Base-by-base conservation (phyloP, 2,888 invertebrate species). In the Eumacrocentrus americanus region DNA sequence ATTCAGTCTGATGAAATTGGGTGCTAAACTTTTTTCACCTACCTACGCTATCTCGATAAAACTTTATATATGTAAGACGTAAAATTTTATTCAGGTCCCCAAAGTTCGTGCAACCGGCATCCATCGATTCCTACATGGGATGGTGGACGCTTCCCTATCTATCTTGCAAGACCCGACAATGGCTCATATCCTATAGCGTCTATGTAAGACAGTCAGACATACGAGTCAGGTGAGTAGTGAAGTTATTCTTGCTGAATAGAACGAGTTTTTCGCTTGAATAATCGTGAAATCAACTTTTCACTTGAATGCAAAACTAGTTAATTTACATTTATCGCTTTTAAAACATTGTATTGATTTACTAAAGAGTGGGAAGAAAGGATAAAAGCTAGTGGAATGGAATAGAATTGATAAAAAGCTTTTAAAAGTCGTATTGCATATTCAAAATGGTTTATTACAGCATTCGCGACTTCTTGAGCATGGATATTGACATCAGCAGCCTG, bases 101-200 rank as follows among this genome's bases (percentile, higher is more conserved):
- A 16, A 89, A 89, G 78, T 89, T 89, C 79, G 86, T 89, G 84
- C 83, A 85, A 60, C 85, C 87, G 51, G 86, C 87, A 12, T 84
- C 85, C n/a, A 85, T 86, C 55, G 83, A 85, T 60, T 85, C 87
- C 62, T 85, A 85, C 63, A 83, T 87, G 72, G 91, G 93, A 20
- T 91, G 91, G 89, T 95, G 94, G 94, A 94, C 94, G 14, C 89
- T 87, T 72, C 94, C 95, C 0, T 95, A 94, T 79, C 94, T 90
- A 80, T 92, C 92, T 67, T 95, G 95, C 81, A 86, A 86, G 61
- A 85, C 87, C 23, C 86, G 87, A 67, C 86, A 88, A 63, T 95
- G 95, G 95, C 84, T 94, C 69, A 84, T 94, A 50, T 93, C 94
- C 2, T 95, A 94, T 80, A 92, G 92, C 66, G 89, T 92, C 18